Percentiles rank a stretch among this genome's conserved stretches.
phyloP scores from a whole-genome alignment of 1,140 invertebrate species.

The Chionoecetes opilio region DNA sequence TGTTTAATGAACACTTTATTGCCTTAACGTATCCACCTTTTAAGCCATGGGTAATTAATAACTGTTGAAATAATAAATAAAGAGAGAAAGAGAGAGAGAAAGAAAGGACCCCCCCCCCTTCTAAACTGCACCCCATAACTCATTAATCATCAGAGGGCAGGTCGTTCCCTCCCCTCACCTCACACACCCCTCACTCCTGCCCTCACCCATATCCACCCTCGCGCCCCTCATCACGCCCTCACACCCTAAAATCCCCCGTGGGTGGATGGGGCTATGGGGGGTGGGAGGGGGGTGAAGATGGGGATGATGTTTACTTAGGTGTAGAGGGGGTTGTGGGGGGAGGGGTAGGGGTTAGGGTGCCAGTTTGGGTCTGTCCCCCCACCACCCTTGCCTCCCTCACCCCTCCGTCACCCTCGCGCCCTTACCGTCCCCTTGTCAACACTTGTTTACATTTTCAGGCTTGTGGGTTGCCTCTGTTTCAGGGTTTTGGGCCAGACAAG shows the following conservation, averaged over 20 bases:
- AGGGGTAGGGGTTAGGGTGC: slow-evolving; percentile 24
- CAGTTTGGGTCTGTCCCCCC: neutral
- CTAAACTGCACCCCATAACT: no score
- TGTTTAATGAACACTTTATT: no score
- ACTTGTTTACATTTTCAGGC: neutral
- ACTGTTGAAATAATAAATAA: no score
- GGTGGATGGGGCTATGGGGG: no score
- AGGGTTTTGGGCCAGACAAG: no score
- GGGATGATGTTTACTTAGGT: slow-evolving; percentile 52
- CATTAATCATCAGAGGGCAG: no score
- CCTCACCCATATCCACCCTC: neutral
- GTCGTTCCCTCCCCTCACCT: neutral
- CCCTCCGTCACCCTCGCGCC: neutral
- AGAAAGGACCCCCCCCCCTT: neutral
- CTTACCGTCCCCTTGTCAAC: neutral
- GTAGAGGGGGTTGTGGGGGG: no score
- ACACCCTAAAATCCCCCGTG: neutral
- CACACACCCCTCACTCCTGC: neutral
- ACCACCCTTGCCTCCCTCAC: neutral
- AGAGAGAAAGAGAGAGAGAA: neutral
- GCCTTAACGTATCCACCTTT: no score
- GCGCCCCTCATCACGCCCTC: neutral
- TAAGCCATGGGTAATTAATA: no score
- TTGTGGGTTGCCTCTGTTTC: neutral
- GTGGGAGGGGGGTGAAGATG: neutral